These are phyloP conservation scores for Danio kyathit DNA, from an alignment of 2,797 vertebrate species.

Conservation along the genomic window DNA sequence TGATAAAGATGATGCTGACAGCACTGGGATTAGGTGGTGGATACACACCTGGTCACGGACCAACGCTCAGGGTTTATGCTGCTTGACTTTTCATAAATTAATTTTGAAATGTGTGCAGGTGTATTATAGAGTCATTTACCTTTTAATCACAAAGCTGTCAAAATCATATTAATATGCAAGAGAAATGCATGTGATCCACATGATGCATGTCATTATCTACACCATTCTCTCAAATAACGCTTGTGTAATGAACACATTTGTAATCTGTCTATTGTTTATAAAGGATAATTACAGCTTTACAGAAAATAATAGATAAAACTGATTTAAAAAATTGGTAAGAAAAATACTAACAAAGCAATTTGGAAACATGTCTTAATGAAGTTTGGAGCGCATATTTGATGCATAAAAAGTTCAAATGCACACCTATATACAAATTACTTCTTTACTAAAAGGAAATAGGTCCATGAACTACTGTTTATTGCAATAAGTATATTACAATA, in stretches of 20 bases:
- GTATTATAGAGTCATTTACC: background rate
- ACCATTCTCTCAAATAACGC: background rate
- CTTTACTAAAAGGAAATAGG: too few species aligned
- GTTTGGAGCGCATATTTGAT: too few species aligned
- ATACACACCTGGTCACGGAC: constrained; percentile 15
- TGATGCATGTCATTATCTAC: background rate
- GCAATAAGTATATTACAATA: too few species aligned
- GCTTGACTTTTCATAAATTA: background rate
- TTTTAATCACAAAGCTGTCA: background rate
- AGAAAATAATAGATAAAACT: too few species aligned
- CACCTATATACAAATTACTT: too few species aligned
- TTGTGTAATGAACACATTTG: background rate
- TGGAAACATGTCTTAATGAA: too few species aligned
- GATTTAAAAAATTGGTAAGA: too few species aligned
- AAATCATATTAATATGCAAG: background rate
- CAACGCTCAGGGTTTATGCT: background rate
- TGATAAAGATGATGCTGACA: constrained; percentile 16
- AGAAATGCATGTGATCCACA: background rate
- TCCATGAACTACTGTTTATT: too few species aligned
- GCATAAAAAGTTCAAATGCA: too few species aligned
- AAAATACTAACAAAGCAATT: too few species aligned
- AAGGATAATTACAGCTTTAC: too few species aligned
- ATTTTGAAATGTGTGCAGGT: background rate
- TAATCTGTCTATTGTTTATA: background rate
- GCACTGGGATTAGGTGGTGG: background rate